Base-by-base conservation (phyloP, 2,888 invertebrate genomes). In the Eugnorisma glareosa region DNA sequence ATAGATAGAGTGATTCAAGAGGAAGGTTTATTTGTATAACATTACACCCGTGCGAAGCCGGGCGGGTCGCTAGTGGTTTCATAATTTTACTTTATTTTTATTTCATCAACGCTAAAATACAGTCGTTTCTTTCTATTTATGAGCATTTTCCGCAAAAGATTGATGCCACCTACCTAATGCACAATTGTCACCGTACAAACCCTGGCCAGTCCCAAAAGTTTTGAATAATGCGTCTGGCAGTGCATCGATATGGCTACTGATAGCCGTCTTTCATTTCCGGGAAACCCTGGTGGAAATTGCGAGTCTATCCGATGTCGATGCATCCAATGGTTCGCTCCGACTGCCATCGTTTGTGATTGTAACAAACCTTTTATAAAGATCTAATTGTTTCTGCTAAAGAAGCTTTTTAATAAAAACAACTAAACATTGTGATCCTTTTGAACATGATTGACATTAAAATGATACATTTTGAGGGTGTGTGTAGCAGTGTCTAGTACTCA, bases 221-320 rank as follows among this genome's bases (percentile, higher is more conserved):
- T 63, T 68, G 75, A 84, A 85, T 86, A 90, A 89, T 88, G 87
- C 83, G 77, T 80, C 82, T 69, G 85, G 81, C 79, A 80, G 77
- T 85, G 88, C 87, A 89, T 89, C 88, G 79, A 88, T 89, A 90
- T 92, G 86, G 90, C 87, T 90, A 92, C 92, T 91, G 90, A 92
- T 89, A 91, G 90, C 87, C 86, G 89, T 88, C 90, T 91, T 94
- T 93, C 92, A 95, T 96, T 95, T 96, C 96, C 95, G 93, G 85
- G 81, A 74, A 84, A 89, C 93, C 91, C 94, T 93, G 89, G 85
- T 94, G 95, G 95, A 95, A 95, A 95, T 95, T 94, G 94, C 93
- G 87, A 91, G 87, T 90, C 89, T 90, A 89, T 91, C 89, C 90
- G 84, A 82, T 88, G 86, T 87, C 86, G 82, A 90, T 87, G 77